Evolutionary conservation across 1,140 invertebrate species (phyloP).

Genomic region (Pseudobourletiella spinata): DNA sequence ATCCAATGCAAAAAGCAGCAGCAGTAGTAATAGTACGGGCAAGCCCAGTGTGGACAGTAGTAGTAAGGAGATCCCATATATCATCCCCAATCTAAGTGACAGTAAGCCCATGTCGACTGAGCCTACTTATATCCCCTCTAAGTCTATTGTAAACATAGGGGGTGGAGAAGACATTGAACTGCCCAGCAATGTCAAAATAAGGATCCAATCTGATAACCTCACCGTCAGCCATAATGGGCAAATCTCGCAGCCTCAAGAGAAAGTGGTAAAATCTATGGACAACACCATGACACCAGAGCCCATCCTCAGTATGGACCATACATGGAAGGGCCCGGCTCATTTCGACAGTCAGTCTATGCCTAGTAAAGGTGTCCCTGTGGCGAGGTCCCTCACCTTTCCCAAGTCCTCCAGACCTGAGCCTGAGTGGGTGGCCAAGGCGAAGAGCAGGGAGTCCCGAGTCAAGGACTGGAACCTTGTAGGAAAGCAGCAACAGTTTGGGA

Average conservation of each 20-base stretch:
- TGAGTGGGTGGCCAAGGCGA: constrained; percentile 36
- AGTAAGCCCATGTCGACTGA: background rate
- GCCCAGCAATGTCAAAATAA: constrained; percentile 7
- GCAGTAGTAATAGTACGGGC: background rate
- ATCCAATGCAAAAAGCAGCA: constrained; percentile 20
- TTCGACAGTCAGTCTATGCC: constrained; percentile 11
- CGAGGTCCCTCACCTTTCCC: constrained; percentile 31
- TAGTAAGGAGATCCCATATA: background rate
- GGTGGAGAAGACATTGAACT: background rate
- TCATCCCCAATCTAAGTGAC: background rate
- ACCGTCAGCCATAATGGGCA: background rate
- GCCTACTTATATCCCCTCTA: background rate
- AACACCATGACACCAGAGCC: constrained; percentile 20
- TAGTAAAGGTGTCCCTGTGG: constrained; percentile 8
- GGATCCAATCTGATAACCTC: background rate
- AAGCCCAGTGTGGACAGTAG: background rate
- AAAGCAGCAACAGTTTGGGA: constrained; percentile 11
- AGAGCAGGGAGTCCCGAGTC: constrained; percentile 27
- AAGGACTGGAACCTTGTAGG: constrained; percentile 31
- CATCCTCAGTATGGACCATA: constrained; percentile 24
- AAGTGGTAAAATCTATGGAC: too few species aligned
- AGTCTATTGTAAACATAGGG: constrained; percentile 27
- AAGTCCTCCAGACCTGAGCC: constrained; percentile 28
- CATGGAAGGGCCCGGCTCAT: constrained; percentile 29
- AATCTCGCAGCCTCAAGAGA: background rate